These are phyloP conservation scores for Lasiommata megera DNA, from an alignment of 2,888 invertebrate species.

Conservation along the genomic window DNA sequence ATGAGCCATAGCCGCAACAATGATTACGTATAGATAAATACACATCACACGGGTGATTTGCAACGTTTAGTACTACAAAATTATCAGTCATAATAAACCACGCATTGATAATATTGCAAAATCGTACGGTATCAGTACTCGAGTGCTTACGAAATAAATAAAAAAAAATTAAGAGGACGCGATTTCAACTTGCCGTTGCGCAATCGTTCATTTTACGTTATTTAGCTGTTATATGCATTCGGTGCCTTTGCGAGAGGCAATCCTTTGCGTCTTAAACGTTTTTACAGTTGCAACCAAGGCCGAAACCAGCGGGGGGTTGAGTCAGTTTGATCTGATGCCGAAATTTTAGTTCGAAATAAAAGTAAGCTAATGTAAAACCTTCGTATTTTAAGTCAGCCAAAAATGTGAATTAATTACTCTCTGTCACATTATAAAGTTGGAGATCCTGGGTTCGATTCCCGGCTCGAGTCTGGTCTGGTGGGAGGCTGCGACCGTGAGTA, in stretches of 20 bases:
- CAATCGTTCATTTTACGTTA: slow-evolving; percentile 18
- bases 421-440: too few relatives aligned
- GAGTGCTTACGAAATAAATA: slow-evolving; percentile 29
- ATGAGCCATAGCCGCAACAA: too few relatives aligned
- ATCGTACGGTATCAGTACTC: slow-evolving; percentile 49
- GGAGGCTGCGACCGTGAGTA: too few relatives aligned
- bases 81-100: slow-evolving; percentile 28
- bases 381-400: neutral
- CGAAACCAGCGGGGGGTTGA: slow-evolving; percentile 1
- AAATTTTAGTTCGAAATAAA: neutral
- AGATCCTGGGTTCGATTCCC: too few relatives aligned
- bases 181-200: slow-evolving; percentile 19
- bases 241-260: neutral
- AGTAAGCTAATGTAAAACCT: neutral
- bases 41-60: neutral
- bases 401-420: too few relatives aligned
- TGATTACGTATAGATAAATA: too few relatives aligned
- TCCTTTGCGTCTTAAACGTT: slow-evolving; percentile 9
- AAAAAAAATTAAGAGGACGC: slow-evolving; percentile 21
- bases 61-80: slow-evolving; percentile 29
- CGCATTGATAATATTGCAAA: slow-evolving; percentile 59
- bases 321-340: slow-evolving; percentile 1
- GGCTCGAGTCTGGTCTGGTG: too few relatives aligned
- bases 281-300: slow-evolving; percentile 8
- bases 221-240: slow-evolving; percentile 5